Base-by-base conservation (phyloP, 2,888 invertebrate genomes). In the Limenitis camilla region DNA sequence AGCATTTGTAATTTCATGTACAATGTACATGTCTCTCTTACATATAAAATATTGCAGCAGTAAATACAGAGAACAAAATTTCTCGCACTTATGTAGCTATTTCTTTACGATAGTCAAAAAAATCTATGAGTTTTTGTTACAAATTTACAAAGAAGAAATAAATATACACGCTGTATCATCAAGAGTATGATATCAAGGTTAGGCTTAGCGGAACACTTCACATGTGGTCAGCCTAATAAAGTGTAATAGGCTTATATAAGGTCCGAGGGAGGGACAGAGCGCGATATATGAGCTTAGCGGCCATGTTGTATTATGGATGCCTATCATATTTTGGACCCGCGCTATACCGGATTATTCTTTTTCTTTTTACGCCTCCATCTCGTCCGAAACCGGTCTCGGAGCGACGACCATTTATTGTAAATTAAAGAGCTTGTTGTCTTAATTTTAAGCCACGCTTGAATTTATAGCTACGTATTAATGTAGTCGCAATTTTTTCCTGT, bases 401-500 rank as follows among this genome's bases (percentile, higher is more conserved):
- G 76, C 78, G 83, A 78, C 82, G 83, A 79, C 83, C 86, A 86
- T 87, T 86, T 87, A 87, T 87, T 86, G 84, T 86, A 87, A 87
- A 88, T 88, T 88, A 88, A 88, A 87, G 81, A 86, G 78, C 81
- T 86, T 87, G 87, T 88, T 88, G 88, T 88, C 88, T 88, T 87
- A 87, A 88, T 88, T 88, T 87, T 86, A 83, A 88, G 81, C 79
- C 81, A 78, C 76, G 76, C 76, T 82, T 81, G 85, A 87, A 87
- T 86, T 87, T 87, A 87, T 85, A 76, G 72, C 70, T 72, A 77
- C 76, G 75, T 85, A 83, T 84, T 83, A 84, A 82, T 81, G 80
- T 76, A 72, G 71, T 76, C 75, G 74, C 78, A 71, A 82, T 81
- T 81, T 84, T 82, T 84, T 79, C 69, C 61, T 64, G 63, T 71